Percentiles rank a stretch among this genome's conserved stretches.
phyloP scores from a whole-genome alignment of 2,113 vertebrate genomes.

The Muscicapa adusta region DNA sequence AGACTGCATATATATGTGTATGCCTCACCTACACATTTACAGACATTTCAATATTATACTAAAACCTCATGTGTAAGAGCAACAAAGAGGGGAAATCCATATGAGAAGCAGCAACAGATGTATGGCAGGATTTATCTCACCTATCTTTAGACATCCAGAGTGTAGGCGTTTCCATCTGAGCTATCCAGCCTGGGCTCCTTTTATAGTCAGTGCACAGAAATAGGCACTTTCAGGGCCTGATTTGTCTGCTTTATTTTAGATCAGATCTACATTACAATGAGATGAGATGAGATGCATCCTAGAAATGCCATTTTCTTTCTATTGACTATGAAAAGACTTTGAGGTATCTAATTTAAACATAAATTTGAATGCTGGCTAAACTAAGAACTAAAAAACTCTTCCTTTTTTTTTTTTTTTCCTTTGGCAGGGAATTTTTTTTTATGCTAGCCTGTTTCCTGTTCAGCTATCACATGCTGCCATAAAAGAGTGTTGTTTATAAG shows the following conservation, averaged over 20 bases:
- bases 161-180: neutral
- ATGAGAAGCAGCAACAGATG: conserved; percentile 26
- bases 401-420: no score
- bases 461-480: neutral
- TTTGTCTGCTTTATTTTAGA: neutral
- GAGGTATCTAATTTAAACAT: neutral
- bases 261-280: neutral
- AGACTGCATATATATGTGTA: neutral
- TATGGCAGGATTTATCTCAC: conserved; percentile 3
- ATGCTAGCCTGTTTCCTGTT: neutral
- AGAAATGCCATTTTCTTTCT: neutral
- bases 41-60: neutral
- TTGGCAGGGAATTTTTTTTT: neutral
- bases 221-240: neutral
- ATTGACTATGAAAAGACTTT: neutral
- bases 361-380: neutral
- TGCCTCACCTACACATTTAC: neutral
- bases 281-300: neutral
- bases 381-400: neutral
- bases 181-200: neutral
- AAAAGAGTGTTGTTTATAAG: neutral
- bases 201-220: conserved; percentile 9
- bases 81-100: conserved; percentile 3
- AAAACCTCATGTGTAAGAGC: neutral
- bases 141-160: conserved; percentile 32